Evolutionary conservation across 2,888 invertebrate species (phyloP), one percentile per base, ranked within the genome.

Genomic region (Mythimna pallens): DNA sequence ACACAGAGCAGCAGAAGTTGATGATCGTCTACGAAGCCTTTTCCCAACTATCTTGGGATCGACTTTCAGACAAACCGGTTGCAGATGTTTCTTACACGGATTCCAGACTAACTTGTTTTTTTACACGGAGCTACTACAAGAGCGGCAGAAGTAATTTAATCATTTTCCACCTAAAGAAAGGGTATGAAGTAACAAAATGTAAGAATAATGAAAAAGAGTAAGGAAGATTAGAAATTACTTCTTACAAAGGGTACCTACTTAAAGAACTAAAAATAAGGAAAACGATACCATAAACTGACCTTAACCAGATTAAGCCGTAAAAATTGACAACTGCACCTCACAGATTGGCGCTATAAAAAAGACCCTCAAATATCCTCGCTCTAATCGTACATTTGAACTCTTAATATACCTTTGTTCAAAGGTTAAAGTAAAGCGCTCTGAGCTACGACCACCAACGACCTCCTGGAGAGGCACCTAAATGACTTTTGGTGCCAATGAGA

Each of bases 401-500:
- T 68, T 83, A 84, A 83, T 82, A 86, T 84, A 79, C 81, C 79
- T 87, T 84, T 81, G 83, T 86, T 85, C 81, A 75, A 80, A 86
- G 85, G 85, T 85, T 81, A 82, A 81, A 83, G 80, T 82, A 82
- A 85, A 87, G 76, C 83, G 72, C 70, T 75, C 62, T 73, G 81
- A 79, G 78, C 76, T 76, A 81, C 81, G 82, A 80, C 65, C 65
- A 25, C 73, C 68, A 63, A 75, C 71, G 68, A 63, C 70, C 68
- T 80, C 67, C 67, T 69, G 57, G 74, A 83, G 81, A 81, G 80
- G 84, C 85, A 80, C 84, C 84, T 87, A 87, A 91, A 89, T 87
- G 88, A 84, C 89, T 87, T 87, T 89, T 85, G 88, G 87, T 83
- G 88, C 84, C 89, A 87, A 88, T 89, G 88, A 92, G 90, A 91